phyloP scores from a whole-genome alignment of 2,888 invertebrate genomes.

The Erynnis tages region DNA sequence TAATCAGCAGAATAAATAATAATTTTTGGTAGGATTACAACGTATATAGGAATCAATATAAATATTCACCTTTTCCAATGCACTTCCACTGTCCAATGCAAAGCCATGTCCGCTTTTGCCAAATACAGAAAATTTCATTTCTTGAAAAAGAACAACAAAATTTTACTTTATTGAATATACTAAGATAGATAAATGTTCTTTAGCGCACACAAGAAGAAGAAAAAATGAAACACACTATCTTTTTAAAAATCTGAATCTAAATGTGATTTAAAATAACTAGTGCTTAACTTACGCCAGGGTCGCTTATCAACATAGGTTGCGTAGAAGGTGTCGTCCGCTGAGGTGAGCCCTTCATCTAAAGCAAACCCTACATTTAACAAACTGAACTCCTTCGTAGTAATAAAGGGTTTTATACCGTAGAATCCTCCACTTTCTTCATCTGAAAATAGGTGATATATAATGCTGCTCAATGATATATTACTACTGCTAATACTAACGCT shows the following conservation, averaged over 20 bases:
- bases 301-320: conserved; percentile 86
- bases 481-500: too few species aligned
- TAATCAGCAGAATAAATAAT: background rate
- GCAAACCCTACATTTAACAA: conserved; percentile 90
- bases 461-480: too few species aligned
- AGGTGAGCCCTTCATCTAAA: conserved; percentile 90
- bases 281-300: conserved; percentile 92
- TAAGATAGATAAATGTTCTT: too few species aligned
- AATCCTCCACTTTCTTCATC: conserved; percentile 93
- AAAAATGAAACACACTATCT: too few species aligned
- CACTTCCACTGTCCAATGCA: conserved; percentile 85
- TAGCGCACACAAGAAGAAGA: too few species aligned
- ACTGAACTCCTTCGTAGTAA: conserved; percentile 85
- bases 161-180: too few species aligned
- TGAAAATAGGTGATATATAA: conserved; percentile 35
- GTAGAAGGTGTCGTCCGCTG: conserved; percentile 76
- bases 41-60: too few species aligned
- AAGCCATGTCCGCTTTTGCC: conserved; percentile 93
- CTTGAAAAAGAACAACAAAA: conserved; percentile 36
- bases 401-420: conserved; percentile 88
- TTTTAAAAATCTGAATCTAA: too few species aligned
- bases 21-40: too few species aligned
- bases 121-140: conserved; percentile 82
- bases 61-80: conserved; percentile 90
- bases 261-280: too few species aligned